Base-by-base conservation (phyloP, 2,888 invertebrate species). In the Cactoblastis cactorum region DNA sequence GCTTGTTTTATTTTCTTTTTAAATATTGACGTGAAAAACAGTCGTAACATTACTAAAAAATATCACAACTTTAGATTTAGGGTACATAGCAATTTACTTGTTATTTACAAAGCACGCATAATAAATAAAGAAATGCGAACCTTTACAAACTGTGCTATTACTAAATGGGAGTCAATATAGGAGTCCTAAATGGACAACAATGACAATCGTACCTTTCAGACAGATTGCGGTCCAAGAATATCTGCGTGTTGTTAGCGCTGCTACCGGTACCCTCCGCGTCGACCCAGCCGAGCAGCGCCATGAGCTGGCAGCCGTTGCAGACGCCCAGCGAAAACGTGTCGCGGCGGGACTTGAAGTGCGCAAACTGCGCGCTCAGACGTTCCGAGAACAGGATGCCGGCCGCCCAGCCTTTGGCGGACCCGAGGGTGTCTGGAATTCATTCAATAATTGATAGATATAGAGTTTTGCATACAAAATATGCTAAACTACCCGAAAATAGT, bases 331-430 rank as follows among this genome's bases (percentile, higher is more conserved):
- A 98, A 80, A 99, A 99, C 0, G 97, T 97, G 74, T 98, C 95
- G 0, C 87, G 72, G 11, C 96, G 91, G 33, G 87, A 83, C 61
- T 91, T 92, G 83, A 99, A 99, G 49, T 91, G 88, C 17, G 93
- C 84, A 62, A 99, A 95, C 75, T 98, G 96, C 0, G 92, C 84
- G 56, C 91, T 90, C n/a, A 98, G 77, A 1, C 90, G 87, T 8
- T 93, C 91, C 63, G 97, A 95, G 78, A 96, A 97, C 34, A 95
- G 81, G 38, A 98, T 94, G 58, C 96, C 95, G 0, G 97, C 98
- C 0, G 98, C 98, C 99, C 99, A 99, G 34, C 99, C 98, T 89
- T 98, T 98, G 0, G 97, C 98, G 0, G 98, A 98, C 3, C 99
- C 99, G 47, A 98, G 90, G 0, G 98, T 99, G 78, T 97, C 97